Conservation (phyloP, 37 sponge, comb jelly and placozoan species). For the Halichondria panicea region DNA sequence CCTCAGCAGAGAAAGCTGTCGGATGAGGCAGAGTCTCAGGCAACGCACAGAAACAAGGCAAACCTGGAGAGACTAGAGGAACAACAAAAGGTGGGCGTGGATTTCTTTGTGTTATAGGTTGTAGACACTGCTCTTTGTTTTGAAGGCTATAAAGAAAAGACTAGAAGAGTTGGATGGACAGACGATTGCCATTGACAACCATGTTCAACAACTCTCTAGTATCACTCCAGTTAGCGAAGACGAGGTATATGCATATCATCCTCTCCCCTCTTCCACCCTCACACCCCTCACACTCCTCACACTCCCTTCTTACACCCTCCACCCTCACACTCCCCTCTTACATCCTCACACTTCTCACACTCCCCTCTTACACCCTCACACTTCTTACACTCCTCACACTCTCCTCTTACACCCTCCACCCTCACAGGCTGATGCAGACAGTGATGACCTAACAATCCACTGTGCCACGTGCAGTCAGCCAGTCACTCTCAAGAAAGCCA, state of each 20-base stretch:
- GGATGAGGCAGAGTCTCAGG: conserved; percentile 30
- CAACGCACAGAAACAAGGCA: conserved; percentile 39
- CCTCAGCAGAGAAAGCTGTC: conserved; percentile 27
- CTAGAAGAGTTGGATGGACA: conserved; percentile 51
- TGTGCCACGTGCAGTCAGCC: conserved; percentile 93
- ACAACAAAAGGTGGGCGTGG: conserved; percentile 45
- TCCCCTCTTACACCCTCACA: neutral
- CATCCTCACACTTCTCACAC: neutral
- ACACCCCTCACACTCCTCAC: neutral
- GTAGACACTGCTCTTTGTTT: neutral
- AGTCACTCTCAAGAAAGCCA: conserved; percentile 73
- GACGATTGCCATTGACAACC: conserved; percentile 41
- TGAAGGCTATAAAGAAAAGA: conserved; percentile 40
- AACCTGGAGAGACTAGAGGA: conserved; percentile 48
- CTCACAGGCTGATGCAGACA: conserved; percentile 32
- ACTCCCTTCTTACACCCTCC: neutral
- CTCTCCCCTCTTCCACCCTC: neutral
- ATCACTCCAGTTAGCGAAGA: conserved; percentile 31
- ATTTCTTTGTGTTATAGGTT: neutral
- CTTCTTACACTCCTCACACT: neutral
- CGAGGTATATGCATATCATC: conserved; percentile 7
- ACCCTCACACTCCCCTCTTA: neutral
- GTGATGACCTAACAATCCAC: conserved; percentile 84
- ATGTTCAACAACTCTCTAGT: conserved; percentile 9
- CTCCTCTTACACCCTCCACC: neutral